Evolutionary conservation across 2,888 invertebrate genomes (phyloP).

Genomic region (Baronia brevicornis): DNA sequence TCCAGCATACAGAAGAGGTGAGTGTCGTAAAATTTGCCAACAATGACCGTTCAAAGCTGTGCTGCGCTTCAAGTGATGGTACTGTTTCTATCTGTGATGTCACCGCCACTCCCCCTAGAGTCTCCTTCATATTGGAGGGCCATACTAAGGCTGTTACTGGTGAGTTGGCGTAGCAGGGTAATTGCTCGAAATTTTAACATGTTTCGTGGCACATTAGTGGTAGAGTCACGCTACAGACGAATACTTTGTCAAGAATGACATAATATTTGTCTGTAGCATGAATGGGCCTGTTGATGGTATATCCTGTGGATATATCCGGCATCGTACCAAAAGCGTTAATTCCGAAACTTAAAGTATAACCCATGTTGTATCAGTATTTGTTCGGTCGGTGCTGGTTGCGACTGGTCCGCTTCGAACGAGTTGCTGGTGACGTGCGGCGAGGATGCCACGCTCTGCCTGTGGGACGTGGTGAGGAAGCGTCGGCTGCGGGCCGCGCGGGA

Average conservation of each 20-base stretch:
- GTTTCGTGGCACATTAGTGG: too few relatives aligned
- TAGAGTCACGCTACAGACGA: too few relatives aligned
- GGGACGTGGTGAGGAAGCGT: constrained; percentile 79
- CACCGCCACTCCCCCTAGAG: constrained; percentile 80
- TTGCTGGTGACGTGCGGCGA: constrained; percentile 84
- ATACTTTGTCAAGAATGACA: too few relatives aligned
- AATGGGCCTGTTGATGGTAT: too few relatives aligned
- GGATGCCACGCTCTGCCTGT: constrained; percentile 84
- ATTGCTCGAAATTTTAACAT: too few relatives aligned
- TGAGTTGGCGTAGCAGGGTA: constrained; percentile 27
- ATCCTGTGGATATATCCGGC: too few relatives aligned
- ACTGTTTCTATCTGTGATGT: constrained; percentile 88
- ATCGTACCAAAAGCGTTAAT: too few relatives aligned
- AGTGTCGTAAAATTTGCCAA: constrained; percentile 89
- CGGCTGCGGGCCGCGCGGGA: constrained; percentile 80
- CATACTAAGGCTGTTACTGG: constrained; percentile 86
- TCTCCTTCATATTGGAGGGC: constrained; percentile 82
- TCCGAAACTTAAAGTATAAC: too few relatives aligned
- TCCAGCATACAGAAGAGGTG: constrained; percentile 80
- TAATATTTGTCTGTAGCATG: too few relatives aligned
- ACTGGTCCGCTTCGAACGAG: constrained; percentile 92
- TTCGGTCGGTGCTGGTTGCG: constrained; percentile 73
- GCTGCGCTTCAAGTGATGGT: constrained; percentile 87
- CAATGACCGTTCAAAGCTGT: constrained; percentile 86
- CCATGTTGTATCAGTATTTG: too few relatives aligned